Evolutionary conservation across 2,113 vertebrate genomes (phyloP), one percentile per base, ranked within the genome.

Genomic region (Engystomops pustulosus): DNA sequence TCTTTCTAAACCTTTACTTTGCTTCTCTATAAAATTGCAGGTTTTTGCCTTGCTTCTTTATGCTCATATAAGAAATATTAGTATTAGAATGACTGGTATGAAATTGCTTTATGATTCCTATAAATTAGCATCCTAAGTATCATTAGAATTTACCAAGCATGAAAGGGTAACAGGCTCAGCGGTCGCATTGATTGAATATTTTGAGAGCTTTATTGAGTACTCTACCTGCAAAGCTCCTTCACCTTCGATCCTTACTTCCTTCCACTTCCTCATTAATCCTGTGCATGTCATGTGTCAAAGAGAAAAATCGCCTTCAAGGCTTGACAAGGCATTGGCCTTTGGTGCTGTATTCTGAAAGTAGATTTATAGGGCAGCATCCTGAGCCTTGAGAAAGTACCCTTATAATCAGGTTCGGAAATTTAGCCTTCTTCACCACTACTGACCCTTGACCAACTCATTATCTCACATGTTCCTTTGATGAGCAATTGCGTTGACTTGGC

Each of bases 251-350:
- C 23, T 15, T 53, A 14, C 55, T 27, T 41, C 45, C 76, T 78
- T 84, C 30, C n/a, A 51, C 72, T 69, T 78, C 60, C 71, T 83
- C 58, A 68, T 84, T 77, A 84, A 78, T 84, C 58, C 74, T 44
- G 18, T 23, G 44, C 15, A 11, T 78, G 82, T 78, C 82, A 84
- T 41, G 32, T 65, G 27, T 75, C 38, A 68, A 41, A 55, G 44
- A 53, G 27, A 75, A 45, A n/a, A 38, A 76, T 78, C 60, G 65
- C 82, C 82, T 84, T 67, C 74, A 68, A 69, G 72, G 20, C 60
- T 76, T 36, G 60, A 84, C 55, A 77, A 60, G 45, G 41, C 82
- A 51, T 67, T 84, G 82, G 60, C 82, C 82, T 84, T 69, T 78
- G 62, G 53, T 53, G 45, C 20, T 36, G 20, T 41, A 68, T 68